Conservation (phyloP, 1,140 invertebrate species). For the Euwallacea similis region DNA sequence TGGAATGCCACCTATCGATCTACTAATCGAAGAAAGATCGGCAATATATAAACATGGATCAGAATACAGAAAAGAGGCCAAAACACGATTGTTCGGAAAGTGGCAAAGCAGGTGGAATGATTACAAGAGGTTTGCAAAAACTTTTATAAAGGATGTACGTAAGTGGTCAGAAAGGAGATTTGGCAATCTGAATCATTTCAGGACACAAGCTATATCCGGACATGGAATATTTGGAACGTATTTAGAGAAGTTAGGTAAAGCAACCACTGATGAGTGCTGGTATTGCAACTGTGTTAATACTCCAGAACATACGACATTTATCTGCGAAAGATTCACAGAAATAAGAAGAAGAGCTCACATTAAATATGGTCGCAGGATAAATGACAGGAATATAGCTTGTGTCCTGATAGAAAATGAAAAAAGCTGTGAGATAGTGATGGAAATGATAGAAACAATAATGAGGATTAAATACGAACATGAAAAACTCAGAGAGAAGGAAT, state of each 20-base stretch:
- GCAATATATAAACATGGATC: neutral
- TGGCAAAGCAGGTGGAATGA: slow-evolving; percentile 28
- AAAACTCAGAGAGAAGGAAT: too few species aligned
- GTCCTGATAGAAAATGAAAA: too few species aligned
- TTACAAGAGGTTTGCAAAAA: slow-evolving; percentile 26
- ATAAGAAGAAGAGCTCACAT: too few species aligned
- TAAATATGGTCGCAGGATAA: too few species aligned
- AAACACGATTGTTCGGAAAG: neutral
- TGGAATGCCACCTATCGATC: slow-evolving; percentile 8
- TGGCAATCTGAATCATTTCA: slow-evolving; percentile 13
- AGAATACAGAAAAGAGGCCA: neutral
- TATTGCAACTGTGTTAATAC: slow-evolving; percentile 2
- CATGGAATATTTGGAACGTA: slow-evolving; percentile 32
- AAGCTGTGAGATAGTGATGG: too few species aligned
- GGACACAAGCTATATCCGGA: slow-evolving; percentile 30
- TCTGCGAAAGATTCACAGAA: neutral
- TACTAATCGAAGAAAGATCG: neutral
- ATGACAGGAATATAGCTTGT: too few species aligned
- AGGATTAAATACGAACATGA: too few species aligned
- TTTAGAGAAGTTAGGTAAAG: neutral
- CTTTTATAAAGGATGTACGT: slow-evolving; percentile 18
- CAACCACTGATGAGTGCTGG: slow-evolving; percentile 1
- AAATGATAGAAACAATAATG: too few species aligned
- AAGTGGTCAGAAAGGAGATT: slow-evolving; percentile 10
- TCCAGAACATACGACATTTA: slow-evolving; percentile 5